Evolutionary conservation across 1,140 invertebrate genomes (phyloP).

Genomic region (Aphis gossypii): DNA sequence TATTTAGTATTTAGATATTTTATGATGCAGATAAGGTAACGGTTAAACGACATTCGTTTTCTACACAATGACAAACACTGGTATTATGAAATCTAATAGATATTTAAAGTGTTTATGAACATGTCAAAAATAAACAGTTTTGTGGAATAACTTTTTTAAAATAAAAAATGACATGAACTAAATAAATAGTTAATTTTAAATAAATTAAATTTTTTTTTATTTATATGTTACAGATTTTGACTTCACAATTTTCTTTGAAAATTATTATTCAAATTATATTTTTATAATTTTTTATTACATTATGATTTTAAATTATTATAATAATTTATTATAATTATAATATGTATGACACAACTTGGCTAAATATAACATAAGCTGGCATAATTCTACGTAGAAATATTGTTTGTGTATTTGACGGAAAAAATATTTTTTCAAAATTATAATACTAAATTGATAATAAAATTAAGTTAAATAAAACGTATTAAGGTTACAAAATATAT

Average conservation of each 20-base stretch:
- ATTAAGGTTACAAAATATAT: not conserved
- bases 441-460: not conserved
- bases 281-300: not conserved
- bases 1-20: constrained; percentile 34
- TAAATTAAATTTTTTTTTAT: not conserved
- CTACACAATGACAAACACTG: not conserved
- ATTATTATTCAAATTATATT: not conserved
- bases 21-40: constrained; percentile 5
- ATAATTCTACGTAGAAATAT: not conserved
- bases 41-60: constrained; percentile 7
- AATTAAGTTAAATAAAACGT: not conserved
- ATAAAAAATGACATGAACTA: not conserved
- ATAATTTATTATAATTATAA: not conserved
- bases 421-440: not conserved
- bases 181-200: not conserved
- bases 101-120: constrained; percentile 17
- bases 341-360: not conserved
- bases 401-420: not conserved
- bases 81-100: constrained; percentile 26
- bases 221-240: not conserved
- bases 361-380: not conserved
- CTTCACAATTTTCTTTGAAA: not conserved
- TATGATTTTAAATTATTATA: not conserved
- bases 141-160: not conserved
- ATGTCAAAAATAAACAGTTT: constrained; percentile 3